Base-by-base conservation (phyloP, 2,113 vertebrate species). In the Bubo blakistoni region DNA sequence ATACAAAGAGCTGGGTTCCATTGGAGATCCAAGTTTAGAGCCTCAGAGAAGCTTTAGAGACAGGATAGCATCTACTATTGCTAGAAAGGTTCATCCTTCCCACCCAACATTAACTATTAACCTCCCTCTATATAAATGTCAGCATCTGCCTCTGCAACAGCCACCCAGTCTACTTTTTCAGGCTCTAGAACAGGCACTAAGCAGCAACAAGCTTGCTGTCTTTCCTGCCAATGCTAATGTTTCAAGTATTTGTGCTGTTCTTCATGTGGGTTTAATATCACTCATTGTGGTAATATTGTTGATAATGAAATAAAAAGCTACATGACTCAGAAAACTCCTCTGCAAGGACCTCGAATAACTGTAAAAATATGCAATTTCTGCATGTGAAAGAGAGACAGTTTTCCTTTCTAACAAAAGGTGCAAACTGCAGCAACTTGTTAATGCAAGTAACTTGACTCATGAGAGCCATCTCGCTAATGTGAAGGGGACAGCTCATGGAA, bases 231-330 rank as follows among this genome's bases (percentile, higher is more conserved):
- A 3, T 67, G 59, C 10, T 55, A 77, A 29, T 9, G 10, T 74
- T 86, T 92, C 82, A 83, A 94, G 86, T 91, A 90, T 93, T 93
- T 86, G 30, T 88, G n/a, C 38, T 51, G 16, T 65, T 74, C 67
- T 76, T 70, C 44, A 5, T 26, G 46, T 38, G 78, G 70, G 59
- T 76, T 65, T 79, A 94, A 34, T 71, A n/a, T 57, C 73, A 54
- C 34, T 72, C 16, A n/a, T 24, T 65, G 29, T 81, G 18, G 44
- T 29, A 90, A 62, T 88, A 78, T 26, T 65, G 26, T 54, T 82
- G 34, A 19, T 84, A 81, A 79, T 57, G 38, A 92, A 94, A 89
- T 69, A 81, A 91, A 78, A 88, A 80, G 26, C 44, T 30, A 7
- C n/a, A 59, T 83, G 82, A 92, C 55, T 93, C 82, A 90, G 86